phyloP scores from a whole-genome alignment of 2,797 vertebrate species.

The Gallirallus australis region DNA sequence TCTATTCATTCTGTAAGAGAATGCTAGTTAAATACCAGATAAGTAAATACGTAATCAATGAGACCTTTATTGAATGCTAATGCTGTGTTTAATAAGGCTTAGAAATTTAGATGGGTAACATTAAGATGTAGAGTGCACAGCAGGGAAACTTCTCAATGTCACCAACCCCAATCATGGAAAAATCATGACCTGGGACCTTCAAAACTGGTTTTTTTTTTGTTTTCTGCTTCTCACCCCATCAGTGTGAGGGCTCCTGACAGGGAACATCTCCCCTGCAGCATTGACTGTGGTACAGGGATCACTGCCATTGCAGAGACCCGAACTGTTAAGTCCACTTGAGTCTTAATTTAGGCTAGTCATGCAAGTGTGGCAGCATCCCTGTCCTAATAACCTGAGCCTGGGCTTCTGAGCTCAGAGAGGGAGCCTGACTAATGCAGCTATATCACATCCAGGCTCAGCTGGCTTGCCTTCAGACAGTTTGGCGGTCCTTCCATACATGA shows the following conservation, averaged over 20 bases:
- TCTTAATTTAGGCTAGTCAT: neutral
- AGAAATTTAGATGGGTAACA: neutral
- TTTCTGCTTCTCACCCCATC: neutral
- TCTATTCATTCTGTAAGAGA: slow-evolving; percentile 46
- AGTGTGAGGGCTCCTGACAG: rapidly evolving
- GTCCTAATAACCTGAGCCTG: neutral
- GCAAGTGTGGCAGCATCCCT: neutral
- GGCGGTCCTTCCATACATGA: neutral
- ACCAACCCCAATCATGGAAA: neutral
- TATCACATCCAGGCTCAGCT: neutral
- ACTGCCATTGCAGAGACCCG: neutral
- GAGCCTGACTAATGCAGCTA: neutral
- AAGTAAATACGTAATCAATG: slow-evolving; percentile 68
- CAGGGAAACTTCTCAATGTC: neutral
- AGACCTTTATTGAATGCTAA: slow-evolving; percentile 26
- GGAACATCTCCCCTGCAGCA: neutral
- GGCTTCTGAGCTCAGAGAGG: neutral
- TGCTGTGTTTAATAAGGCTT: neutral
- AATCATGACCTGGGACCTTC: neutral
- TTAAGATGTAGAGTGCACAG: neutral
- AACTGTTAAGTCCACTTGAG: neutral
- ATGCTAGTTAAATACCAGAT: slow-evolving; percentile 43
- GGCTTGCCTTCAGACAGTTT: neutral
- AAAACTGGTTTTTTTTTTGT: neutral
- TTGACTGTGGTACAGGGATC: rapidly evolving